A percentile compares a stretch with the other conserved stretches of the same genome.
phyloP scores from a whole-genome alignment of 2,888 invertebrate species.

The Andrena dorsata region DNA sequence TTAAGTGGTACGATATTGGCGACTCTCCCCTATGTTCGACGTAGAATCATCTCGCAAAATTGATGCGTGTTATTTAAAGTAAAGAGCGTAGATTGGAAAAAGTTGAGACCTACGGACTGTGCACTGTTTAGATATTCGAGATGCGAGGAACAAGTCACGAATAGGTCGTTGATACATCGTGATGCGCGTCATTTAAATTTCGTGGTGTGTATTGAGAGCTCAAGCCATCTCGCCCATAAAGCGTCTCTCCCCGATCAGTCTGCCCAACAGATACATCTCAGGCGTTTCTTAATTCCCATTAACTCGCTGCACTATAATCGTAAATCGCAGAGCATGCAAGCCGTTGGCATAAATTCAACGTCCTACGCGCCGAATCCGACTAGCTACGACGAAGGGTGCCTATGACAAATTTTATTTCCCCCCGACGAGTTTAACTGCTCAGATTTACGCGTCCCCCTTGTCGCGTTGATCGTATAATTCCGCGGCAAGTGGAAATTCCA shows the following conservation, averaged over 20 bases:
- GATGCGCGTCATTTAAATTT: neutral
- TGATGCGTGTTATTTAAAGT: no score
- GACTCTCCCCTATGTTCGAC: no score
- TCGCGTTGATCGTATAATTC: constrained; percentile 40
- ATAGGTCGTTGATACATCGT: no score
- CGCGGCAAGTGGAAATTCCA: constrained; percentile 30
- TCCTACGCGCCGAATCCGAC: constrained; percentile 64
- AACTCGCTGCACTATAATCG: constrained; percentile 69
- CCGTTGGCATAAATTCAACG: constrained; percentile 70
- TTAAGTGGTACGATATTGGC: no score
- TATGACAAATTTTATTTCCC: constrained; percentile 74
- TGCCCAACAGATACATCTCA: constrained; percentile 17
- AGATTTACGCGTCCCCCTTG: constrained; percentile 64
- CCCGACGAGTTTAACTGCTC: constrained; percentile 40
- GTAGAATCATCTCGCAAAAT: no score
- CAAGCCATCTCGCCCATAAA: constrained; percentile 25
- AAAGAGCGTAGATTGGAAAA: no score
- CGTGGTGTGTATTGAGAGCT: neutral
- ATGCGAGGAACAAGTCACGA: no score
- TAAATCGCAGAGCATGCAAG: constrained; percentile 66
- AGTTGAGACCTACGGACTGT: no score
- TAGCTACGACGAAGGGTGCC: constrained; percentile 41
- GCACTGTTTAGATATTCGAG: no score
- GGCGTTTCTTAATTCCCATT: constrained; percentile 69
- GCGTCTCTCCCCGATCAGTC: constrained; percentile 14